Percentiles rank a stretch among this genome's conserved stretches.
phyloP scores from a whole-genome alignment of 2,888 invertebrate species.

The Polylopha cassiicola region DNA sequence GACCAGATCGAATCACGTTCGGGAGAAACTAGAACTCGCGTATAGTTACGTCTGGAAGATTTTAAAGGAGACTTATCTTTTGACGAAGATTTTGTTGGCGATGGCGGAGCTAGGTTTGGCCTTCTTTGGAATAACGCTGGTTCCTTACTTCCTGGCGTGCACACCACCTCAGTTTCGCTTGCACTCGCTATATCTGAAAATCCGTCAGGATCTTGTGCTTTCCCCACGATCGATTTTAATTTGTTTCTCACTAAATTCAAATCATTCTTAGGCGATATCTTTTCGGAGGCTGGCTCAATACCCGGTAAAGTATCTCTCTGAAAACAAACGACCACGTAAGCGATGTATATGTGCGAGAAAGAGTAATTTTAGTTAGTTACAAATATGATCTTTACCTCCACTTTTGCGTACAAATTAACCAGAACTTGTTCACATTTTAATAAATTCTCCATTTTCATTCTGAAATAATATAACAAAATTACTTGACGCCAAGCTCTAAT shows the following conservation, averaged over 20 bases:
- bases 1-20: slow-evolving; percentile 41
- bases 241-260: slow-evolving; percentile 55
- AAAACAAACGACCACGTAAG: too few relatives aligned
- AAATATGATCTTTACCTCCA: slow-evolving; percentile 66
- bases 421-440: slow-evolving; percentile 83
- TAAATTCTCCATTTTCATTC: slow-evolving; percentile 82
- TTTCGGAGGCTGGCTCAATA: slow-evolving; percentile 26
- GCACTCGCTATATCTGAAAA: slow-evolving; percentile 60
- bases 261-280: slow-evolving; percentile 32
- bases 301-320: slow-evolving; percentile 49
- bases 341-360: too few relatives aligned
- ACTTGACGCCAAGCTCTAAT: slow-evolving; percentile 4
- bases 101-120: slow-evolving; percentile 42
- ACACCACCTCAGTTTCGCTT: slow-evolving; percentile 48
- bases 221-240: slow-evolving; percentile 45
- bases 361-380: slow-evolving; percentile 4
- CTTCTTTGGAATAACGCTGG: slow-evolving; percentile 65
- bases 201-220: slow-evolving; percentile 42
- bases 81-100: slow-evolving; percentile 27
- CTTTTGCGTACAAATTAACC: slow-evolving; percentile 80
- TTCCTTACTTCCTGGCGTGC: slow-evolving; percentile 59
- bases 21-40: slow-evolving; percentile 63
- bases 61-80: slow-evolving; percentile 27
- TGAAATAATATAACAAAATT: slow-evolving; percentile 45
- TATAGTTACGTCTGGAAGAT: slow-evolving; percentile 47